Evolutionary conservation across 1,140 invertebrate species (phyloP), one percentile per base, ranked within the genome.

Genomic region (Papilio aristodemus): DNA sequence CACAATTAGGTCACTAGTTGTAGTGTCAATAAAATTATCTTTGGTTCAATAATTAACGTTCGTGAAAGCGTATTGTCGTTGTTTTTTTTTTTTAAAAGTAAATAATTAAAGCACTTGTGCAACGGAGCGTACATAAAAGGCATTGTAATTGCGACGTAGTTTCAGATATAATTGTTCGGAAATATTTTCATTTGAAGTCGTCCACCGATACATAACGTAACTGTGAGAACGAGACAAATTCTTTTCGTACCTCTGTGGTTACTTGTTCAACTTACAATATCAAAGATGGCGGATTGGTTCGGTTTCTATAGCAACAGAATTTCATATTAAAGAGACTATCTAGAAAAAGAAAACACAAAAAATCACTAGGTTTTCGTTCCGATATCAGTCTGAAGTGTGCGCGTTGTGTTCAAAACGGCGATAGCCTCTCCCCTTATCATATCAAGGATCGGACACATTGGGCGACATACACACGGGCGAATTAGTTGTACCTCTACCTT

Each of bases 71-170:
- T 25, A 11, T 22, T 25, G 9, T 4, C 22, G 9, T 2, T 32
- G 27, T 32, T 25, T 1, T 19, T 9, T 14, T 50, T 54, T 25
- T 22, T 11, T 54, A 13, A n/a, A 50, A 19, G 1, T 54, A 54
- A 54, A 54, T 11, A 54, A 22, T 25, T 46, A 8, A 46, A 46
- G 19, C 46, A 54, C 46, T 54, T 54, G 17, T 54, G 46, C 11
- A 54, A 54, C 22, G 46, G 11, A 54, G 46, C 19, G 46, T 54
- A 54, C 46, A 25, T 50, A 22, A 54, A 54, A 9, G 1, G 17
- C 8, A 3, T 46, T 19, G 14, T 19, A 2, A 2, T 3, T 19
- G 17, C 43, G 17, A 19, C 17, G 17, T 46, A 3, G 17, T 46
- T 46, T 10, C 43, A 46, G 14, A 43, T 1, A 17, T 43, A 43